Evolutionary conservation across 2,888 invertebrate species (phyloP), one percentile per base, ranked within the genome.

Genomic region (Drosophila fulvimacula): DNA sequence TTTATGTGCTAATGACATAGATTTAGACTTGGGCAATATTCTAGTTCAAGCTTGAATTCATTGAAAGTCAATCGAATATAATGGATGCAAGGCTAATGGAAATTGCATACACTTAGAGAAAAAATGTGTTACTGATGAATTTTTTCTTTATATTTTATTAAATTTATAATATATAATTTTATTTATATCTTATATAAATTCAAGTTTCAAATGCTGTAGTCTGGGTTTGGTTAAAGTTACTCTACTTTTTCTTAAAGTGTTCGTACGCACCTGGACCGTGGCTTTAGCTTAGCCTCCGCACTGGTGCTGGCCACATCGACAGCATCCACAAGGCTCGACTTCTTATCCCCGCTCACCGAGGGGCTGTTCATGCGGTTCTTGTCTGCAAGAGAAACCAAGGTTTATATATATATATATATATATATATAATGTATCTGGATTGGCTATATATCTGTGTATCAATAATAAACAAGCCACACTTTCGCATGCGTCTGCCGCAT

Each of bases 221-320:
- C 7, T 7, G 17, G n/a, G 7, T 4, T 24, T 4, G 1, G 0
- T 27, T 27, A 2, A 11, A 48, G 27, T 30, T 11, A 3, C 21
- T 34, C 34, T 0, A 51, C 5, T n/a, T 19, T 41, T 53, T 13
- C 55, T 9, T 1, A 3, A 10, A 55, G 55, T 55, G 55, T 19
- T 2, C 0, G 1, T 41, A 79, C 79, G 84, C 80, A 92, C 92
- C 92, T 88, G 85, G 95, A 95, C 73, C 96, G 93, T 2, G 95
- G 95, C 82, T 95, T 95, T 71, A 94, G 91, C 89, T 94, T 93
- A 17, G 93, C 92, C 76, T 94, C 94, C 41, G 88, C 81, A 56
- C 88, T 88, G 57, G 88, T 85, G 60, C 90, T 84, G 67, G 91
- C 92, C 73, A 90, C 82, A 80, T 91, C 91, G 11, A 90, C 88